A percentile compares a stretch with the other conserved stretches of the same genome.
phyloP scores from a whole-genome alignment of 2,113 vertebrate genomes.

The Aegotheles bennettii region DNA sequence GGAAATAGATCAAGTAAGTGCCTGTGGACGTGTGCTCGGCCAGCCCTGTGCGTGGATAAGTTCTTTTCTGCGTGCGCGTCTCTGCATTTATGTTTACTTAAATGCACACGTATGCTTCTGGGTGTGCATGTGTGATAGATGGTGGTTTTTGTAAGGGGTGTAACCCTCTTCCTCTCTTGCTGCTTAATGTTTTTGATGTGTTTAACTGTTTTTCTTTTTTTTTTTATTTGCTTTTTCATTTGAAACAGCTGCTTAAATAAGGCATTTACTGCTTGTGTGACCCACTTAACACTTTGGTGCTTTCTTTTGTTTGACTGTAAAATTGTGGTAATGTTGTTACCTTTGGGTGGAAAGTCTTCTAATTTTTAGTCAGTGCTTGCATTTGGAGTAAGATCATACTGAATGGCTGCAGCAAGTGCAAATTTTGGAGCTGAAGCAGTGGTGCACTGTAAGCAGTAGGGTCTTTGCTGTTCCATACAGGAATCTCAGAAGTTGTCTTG shows the following conservation, averaged over 20 bases:
- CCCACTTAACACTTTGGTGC: not conserved
- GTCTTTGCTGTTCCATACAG: not conserved
- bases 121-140: not conserved
- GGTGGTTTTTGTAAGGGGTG: not conserved
- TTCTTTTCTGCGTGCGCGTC: not conserved
- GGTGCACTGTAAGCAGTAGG: not conserved
- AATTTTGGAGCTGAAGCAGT: not conserved
- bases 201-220: not conserved
- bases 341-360: not conserved
- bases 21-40: not conserved
- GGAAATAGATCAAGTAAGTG: conserved; percentile 97
- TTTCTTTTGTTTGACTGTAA: not conserved
- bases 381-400: not conserved
- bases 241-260: not conserved
- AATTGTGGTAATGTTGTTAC: not conserved
- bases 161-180: not conserved
- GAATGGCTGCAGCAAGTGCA: conserved; percentile 2
- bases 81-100: not conserved
- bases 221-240: not conserved
- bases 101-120: not conserved
- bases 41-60: not conserved
- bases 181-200: not conserved
- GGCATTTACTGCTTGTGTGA: not conserved
- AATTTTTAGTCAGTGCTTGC: not conserved
- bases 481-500: not conserved